Percentiles rank a stretch among this genome's conserved stretches.
phyloP scores from a whole-genome alignment of 2,113 vertebrate species.

The Xiphophorus hellerii region DNA sequence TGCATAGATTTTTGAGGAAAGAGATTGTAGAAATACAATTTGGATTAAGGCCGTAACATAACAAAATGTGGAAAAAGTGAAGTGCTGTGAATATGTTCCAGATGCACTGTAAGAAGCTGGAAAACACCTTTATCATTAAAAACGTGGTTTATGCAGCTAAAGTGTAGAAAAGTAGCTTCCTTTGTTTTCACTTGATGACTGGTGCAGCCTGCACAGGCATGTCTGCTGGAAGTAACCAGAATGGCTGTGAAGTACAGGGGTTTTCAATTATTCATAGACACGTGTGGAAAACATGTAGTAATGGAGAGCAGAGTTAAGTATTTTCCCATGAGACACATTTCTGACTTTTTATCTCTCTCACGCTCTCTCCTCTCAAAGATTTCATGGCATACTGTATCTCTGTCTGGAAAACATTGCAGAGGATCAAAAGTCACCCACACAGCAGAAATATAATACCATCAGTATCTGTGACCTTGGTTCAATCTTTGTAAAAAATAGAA shows the following conservation, averaged over 20 bases:
- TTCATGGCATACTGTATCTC: slow-evolving; percentile 17
- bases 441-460: slow-evolving; percentile 54
- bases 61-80: too few relatives aligned
- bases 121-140: background rate
- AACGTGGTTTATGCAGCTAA: background rate
- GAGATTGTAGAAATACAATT: too few relatives aligned
- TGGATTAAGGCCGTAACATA: too few relatives aligned
- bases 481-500: slow-evolving; percentile 51
- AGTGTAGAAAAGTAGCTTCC: background rate
- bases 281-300: slow-evolving; percentile 53
- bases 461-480: slow-evolving; percentile 51
- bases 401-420: slow-evolving; percentile 38
- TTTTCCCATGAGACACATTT: slow-evolving; percentile 25
- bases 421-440: slow-evolving; percentile 56
- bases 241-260: slow-evolving; percentile 25
- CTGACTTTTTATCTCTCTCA: slow-evolving; percentile 9
- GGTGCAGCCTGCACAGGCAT: background rate
- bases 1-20: too few relatives aligned
- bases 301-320: slow-evolving; percentile 52
- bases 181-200: background rate
- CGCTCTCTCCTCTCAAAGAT: slow-evolving; percentile 18
- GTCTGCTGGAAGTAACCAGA: slow-evolving; percentile 15
- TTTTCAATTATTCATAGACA: slow-evolving; percentile 66
- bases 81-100: too few relatives aligned
- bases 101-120: too few relatives aligned